Conservation (phyloP, 30 jellyfish, hydroid and myxozoan species). For the Chironex yamaguchii region DNA sequence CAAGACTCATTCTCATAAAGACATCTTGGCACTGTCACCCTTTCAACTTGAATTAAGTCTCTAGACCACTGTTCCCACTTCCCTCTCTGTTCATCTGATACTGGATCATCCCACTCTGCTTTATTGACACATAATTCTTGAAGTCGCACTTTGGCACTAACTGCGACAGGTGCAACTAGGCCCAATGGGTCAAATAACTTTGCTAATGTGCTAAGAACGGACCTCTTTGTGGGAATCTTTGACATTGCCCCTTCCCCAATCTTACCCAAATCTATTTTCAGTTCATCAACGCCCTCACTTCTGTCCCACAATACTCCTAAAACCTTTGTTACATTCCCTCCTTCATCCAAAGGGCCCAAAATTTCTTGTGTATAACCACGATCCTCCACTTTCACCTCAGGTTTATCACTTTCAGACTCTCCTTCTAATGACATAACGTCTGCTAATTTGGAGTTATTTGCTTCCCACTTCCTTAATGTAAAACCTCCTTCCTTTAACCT, state of each 20-base stretch:
- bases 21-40: background rate
- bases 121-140: constrained; percentile 7
- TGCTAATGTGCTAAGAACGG: background rate
- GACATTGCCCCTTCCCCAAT: background rate
- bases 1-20: too few species aligned
- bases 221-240: constrained; percentile 2
- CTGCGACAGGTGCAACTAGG: background rate
- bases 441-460: background rate
- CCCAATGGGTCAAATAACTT: constrained; percentile 12
- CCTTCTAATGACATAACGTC: background rate
- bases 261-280: background rate
- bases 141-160: background rate
- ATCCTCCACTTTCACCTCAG: background rate
- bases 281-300: background rate
- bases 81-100: background rate
- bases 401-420: background rate
- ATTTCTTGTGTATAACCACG: constrained; percentile 4
- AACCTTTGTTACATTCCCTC: background rate
- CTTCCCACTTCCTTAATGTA: constrained; percentile 8
- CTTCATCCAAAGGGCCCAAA: background rate
- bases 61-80: background rate
- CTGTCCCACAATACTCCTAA: constrained; percentile 36
- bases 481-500: background rate
- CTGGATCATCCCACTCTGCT: constrained; percentile 24
- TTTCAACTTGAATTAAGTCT: background rate